Percentiles rank a stretch among this genome's conserved stretches.
These are phyloP conservation scores for Acleris emargana DNA, from an alignment of 2,888 invertebrate species.

Conservation along the genomic window DNA sequence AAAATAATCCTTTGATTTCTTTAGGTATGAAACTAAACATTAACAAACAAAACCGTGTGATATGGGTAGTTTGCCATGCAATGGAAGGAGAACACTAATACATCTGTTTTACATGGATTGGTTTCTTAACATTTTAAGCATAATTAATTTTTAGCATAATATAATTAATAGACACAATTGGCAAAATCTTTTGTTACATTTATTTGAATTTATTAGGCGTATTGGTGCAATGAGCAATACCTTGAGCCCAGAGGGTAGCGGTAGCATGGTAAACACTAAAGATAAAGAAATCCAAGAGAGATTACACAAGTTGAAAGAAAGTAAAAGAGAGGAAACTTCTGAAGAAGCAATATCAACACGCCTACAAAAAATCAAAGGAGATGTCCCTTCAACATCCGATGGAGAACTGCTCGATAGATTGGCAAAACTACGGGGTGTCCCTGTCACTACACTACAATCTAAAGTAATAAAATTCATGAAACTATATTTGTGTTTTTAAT, in stretches of 20 bases:
- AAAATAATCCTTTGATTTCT: no score
- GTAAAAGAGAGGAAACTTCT: conserved; percentile 58
- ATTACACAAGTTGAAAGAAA: conserved; percentile 86
- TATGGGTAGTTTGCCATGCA: no score
- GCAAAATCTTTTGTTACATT: not conserved
- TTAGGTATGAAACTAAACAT: no score
- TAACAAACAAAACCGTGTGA: no score
- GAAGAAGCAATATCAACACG: conserved; percentile 59
- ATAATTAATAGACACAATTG: no score
- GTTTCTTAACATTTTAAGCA: no score
- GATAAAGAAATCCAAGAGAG: conserved; percentile 87
- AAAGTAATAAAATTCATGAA: conserved; percentile 52
- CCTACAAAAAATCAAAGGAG: conserved; percentile 64
- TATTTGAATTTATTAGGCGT: conserved; percentile 44
- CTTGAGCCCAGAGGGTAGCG: conserved; percentile 20
- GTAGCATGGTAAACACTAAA: conserved; percentile 55
- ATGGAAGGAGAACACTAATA: no score
- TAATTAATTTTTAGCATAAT: no score
- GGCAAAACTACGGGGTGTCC: conserved; percentile 86
- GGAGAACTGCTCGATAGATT: conserved; percentile 86
- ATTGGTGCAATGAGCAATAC: conserved; percentile 43
- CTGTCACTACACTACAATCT: conserved; percentile 50
- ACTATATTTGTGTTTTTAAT: not conserved
- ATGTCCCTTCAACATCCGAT: conserved; percentile 79
- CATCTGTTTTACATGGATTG: no score